Conservation (phyloP, 2,888 invertebrate species). For the Clanis bilineata region DNA sequence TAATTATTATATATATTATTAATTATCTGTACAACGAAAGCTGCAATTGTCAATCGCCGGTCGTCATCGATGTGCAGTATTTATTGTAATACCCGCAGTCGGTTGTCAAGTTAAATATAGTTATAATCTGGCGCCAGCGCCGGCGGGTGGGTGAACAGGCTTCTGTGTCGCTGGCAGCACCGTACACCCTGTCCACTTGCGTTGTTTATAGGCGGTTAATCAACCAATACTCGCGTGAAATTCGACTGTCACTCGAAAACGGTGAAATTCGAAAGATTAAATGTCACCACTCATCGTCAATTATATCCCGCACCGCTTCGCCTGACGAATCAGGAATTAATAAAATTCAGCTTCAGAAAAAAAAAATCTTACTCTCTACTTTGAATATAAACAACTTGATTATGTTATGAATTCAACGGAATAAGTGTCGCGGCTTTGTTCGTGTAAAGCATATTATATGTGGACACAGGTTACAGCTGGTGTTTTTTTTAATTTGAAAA, state of each 20-base stretch:
- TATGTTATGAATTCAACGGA: too few relatives aligned
- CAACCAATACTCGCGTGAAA: slow-evolving; percentile 3
- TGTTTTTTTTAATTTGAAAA: too few relatives aligned
- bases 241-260: background rate
- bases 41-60: background rate
- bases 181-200: slow-evolving; percentile 15
- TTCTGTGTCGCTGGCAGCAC: slow-evolving; percentile 18
- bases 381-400: too few relatives aligned
- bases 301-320: too few relatives aligned
- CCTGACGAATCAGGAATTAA: too few relatives aligned
- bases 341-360: too few relatives aligned
- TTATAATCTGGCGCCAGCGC: slow-evolving; percentile 27
- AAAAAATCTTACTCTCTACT: too few relatives aligned
- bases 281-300: too few relatives aligned
- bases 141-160: slow-evolving; percentile 30
- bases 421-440: too few relatives aligned
- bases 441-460: too few relatives aligned
- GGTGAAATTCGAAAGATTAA: background rate
- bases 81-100: slow-evolving; percentile 10
- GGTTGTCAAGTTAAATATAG: slow-evolving; percentile 26
- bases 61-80: background rate
- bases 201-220: slow-evolving; percentile 21
- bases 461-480: too few relatives aligned
- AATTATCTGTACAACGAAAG: background rate
- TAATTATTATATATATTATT: too few relatives aligned